Conservation (phyloP, 92 coral and sea anemone genomes). For the Diadumene lineata region DNA sequence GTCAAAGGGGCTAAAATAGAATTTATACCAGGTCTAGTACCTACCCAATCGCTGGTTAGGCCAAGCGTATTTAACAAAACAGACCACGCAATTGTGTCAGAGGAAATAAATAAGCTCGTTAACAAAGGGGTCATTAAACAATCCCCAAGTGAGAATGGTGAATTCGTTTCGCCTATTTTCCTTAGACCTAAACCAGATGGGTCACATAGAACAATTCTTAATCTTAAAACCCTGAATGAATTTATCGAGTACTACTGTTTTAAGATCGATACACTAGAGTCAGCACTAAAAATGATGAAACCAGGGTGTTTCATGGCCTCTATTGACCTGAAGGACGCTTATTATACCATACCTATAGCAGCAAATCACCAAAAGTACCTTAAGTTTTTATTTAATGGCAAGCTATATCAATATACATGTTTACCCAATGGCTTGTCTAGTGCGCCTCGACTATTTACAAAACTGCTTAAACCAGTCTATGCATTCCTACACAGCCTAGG, state of each 20-base stretch:
- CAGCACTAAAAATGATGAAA: slow-evolving; percentile 53
- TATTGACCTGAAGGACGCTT: slow-evolving; percentile 47
- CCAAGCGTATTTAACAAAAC: slow-evolving; percentile 44
- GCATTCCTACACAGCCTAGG: slow-evolving; percentile 44
- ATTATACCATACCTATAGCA: slow-evolving; percentile 45
- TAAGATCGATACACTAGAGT: slow-evolving; percentile 61
- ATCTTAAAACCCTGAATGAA: slow-evolving; percentile 53
- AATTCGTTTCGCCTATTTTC: slow-evolving; percentile 62
- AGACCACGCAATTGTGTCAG: slow-evolving; percentile 35
- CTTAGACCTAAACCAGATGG: slow-evolving; percentile 58
- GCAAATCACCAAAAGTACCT: slow-evolving; percentile 57
- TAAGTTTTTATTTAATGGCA: slow-evolving; percentile 55
- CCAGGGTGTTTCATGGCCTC: slow-evolving; percentile 67
- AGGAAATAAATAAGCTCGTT: slow-evolving; percentile 49
- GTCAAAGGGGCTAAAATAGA: slow-evolving; percentile 57
- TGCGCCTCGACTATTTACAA: slow-evolving; percentile 67
- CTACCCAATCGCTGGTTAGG: slow-evolving; percentile 33
- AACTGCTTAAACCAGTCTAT: slow-evolving; percentile 59
- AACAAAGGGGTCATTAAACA: slow-evolving; percentile 54
- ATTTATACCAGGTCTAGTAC: slow-evolving; percentile 28
- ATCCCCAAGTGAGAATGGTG: slow-evolving; percentile 33
- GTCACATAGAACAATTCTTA: slow-evolving; percentile 46
- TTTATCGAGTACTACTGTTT: slow-evolving; percentile 63
- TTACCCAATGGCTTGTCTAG: slow-evolving; percentile 59
- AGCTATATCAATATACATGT: slow-evolving; percentile 57